A percentile compares a stretch with the other conserved stretches of the same genome.
These are phyloP conservation scores for Emys orbicularis DNA, from an alignment of 2,797 vertebrate genomes.

Conservation along the genomic window DNA sequence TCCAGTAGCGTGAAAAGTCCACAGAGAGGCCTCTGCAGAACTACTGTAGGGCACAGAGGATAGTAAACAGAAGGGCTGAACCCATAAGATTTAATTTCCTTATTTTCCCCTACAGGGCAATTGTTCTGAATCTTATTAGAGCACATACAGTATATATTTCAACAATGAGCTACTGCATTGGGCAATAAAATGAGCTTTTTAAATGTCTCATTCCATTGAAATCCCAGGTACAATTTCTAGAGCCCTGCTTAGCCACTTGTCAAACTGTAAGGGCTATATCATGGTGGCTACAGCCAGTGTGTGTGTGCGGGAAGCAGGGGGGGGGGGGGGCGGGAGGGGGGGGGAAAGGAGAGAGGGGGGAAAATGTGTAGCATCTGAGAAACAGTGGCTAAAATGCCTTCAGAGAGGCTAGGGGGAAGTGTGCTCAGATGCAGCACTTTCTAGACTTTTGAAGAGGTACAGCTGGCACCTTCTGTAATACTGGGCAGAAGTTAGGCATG, in stretches of 20 bases:
- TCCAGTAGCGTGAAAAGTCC: neutral
- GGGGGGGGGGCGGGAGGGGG: neutral
- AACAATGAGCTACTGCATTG: neutral
- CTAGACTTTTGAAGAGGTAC: neutral
- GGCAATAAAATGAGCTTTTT: slow-evolving; percentile 20
- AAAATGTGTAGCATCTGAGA: neutral
- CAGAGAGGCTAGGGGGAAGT: neutral
- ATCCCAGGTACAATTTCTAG: neutral
- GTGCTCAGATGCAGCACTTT: neutral
- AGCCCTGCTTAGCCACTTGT: slow-evolving; percentile 2
- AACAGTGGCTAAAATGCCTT: neutral
- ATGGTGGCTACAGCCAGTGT: neutral
- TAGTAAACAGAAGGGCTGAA: neutral
- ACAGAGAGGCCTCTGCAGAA: slow-evolving; percentile 2
- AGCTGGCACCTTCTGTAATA: neutral
- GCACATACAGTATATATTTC: neutral
- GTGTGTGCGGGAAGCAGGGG: neutral
- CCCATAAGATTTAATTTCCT: neutral
- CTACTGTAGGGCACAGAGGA: neutral
- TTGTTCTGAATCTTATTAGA: neutral
- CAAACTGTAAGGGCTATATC: neutral
- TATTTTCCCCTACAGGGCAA: neutral
- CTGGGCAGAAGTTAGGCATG: neutral
- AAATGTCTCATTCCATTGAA: slow-evolving; percentile 28
- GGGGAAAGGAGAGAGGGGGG: neutral